Conservation (phyloP, 2,888 invertebrate genomes). For the Monopis laevigella region DNA sequence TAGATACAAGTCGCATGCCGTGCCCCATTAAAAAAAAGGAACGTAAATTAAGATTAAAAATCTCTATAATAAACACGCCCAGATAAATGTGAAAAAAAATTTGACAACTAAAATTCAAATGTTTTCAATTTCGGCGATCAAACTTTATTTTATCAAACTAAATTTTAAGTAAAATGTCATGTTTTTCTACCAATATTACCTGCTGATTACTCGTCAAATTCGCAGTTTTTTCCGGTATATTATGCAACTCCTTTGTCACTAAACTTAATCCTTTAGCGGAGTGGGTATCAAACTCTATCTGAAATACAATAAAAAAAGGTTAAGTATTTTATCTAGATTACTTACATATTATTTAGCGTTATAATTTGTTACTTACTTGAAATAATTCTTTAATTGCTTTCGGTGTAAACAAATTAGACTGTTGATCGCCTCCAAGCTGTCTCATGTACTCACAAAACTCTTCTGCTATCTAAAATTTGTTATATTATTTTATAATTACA, state of each 20-base stretch:
- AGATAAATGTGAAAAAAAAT: too few species aligned
- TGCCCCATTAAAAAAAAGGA: too few species aligned
- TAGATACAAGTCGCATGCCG: too few species aligned
- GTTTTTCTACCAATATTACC: slow-evolving; percentile 30
- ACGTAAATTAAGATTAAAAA: too few species aligned
- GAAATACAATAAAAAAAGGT: slow-evolving; percentile 19
- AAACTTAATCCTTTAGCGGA: slow-evolving; percentile 63
- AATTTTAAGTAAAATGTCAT: too few species aligned
- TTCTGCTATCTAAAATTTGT: slow-evolving; percentile 46
- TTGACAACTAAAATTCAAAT: too few species aligned
- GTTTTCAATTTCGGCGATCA: too few species aligned
- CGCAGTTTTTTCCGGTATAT: slow-evolving; percentile 66
- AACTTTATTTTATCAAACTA: too few species aligned
- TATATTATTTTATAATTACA: too few species aligned
- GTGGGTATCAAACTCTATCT: slow-evolving; percentile 69
- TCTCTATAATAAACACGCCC: too few species aligned
- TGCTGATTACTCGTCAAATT: slow-evolving; percentile 48
- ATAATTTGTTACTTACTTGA: slow-evolving; percentile 33
- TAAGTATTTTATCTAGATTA: background rate
- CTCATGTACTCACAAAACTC: slow-evolving; percentile 60
- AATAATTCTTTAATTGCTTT: slow-evolving; percentile 59
- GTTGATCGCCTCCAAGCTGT: slow-evolving; percentile 55
- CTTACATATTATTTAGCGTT: background rate
- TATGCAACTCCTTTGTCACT: slow-evolving; percentile 65
- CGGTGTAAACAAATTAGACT: slow-evolving; percentile 54